Evolutionary conservation across 2,113 vertebrate genomes (phyloP).

Genomic region (Melanostigma gelatinosum): DNA sequence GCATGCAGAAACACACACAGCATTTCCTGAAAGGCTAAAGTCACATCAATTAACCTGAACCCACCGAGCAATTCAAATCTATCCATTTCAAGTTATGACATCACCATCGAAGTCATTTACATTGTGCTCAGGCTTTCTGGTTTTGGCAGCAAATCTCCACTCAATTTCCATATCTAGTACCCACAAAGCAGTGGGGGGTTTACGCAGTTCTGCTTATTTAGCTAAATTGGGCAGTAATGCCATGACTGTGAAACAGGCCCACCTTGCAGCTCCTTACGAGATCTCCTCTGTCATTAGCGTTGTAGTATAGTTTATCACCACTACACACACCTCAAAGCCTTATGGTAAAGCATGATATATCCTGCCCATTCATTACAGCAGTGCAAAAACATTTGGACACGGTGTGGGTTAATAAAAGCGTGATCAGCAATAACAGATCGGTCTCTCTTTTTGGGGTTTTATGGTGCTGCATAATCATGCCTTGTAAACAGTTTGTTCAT

Average conservation of each 20-base stretch:
- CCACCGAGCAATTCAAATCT: slow-evolving; percentile 40
- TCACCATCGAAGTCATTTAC: slow-evolving; percentile 17
- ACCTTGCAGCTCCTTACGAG: slow-evolving; percentile 34
- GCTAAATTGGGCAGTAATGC: slow-evolving; percentile 22
- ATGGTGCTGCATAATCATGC: slow-evolving; percentile 26
- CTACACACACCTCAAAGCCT: slow-evolving; percentile 7
- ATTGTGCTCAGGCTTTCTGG: not conserved
- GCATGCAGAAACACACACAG: not conserved
- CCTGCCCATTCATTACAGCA: not conserved
- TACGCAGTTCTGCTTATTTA: slow-evolving; percentile 32
- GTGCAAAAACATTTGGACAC: not conserved
- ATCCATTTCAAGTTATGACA: slow-evolving; percentile 37
- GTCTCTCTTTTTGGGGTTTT: slow-evolving; percentile 40
- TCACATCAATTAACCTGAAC: slow-evolving; percentile 47
- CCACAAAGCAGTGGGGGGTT: slow-evolving; percentile 17
- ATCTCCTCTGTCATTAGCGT: slow-evolving; percentile 28
- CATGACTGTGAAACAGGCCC: slow-evolving; percentile 21
- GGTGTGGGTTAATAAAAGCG: slow-evolving; percentile 1
- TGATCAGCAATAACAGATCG: slow-evolving; percentile 8
- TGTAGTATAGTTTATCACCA: slow-evolving; percentile 20
- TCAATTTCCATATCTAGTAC: slow-evolving; percentile 18
- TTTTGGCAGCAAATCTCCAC: slow-evolving; percentile 16
- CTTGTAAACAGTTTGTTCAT: slow-evolving; percentile 61
- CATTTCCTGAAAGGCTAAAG: slow-evolving; percentile 24
- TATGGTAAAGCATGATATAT: slow-evolving; percentile 18